phyloP scores from a whole-genome alignment of 2,113 vertebrate genomes.

The Nicator chloris region DNA sequence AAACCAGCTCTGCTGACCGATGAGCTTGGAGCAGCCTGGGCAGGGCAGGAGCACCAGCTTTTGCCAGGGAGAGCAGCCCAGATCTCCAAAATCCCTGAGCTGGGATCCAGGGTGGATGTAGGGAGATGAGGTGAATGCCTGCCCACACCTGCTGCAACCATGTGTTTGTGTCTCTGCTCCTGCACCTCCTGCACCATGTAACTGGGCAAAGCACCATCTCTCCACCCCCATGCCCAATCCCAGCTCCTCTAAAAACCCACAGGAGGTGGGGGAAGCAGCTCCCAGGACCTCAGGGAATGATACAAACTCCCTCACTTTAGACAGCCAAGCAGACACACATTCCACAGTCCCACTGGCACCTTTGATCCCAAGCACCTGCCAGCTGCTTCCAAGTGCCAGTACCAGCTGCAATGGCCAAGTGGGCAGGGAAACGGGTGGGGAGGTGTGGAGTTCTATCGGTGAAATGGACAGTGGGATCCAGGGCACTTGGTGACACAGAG shows the following conservation, averaged over 20 bases:
- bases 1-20: neutral
- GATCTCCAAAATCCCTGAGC: neutral
- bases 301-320: fast-evolving
- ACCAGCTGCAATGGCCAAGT: fast-evolving
- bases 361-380: neutral
- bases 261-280: fast-evolving
- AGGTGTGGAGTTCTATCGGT: fast-evolving
- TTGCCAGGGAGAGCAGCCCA: neutral
- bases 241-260: neutral
- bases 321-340: no score
- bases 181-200: neutral
- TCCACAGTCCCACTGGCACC: fast-evolving
- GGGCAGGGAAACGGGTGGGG: neutral
- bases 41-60: neutral
- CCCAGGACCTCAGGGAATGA: neutral
- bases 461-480: neutral
- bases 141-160: neutral
- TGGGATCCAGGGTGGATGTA: neutral
- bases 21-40: neutral
- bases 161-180: neutral
- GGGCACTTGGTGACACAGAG: neutral
- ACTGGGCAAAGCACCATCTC: neutral
- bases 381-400: fast-evolving
- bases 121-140: neutral
- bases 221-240: neutral